These are phyloP conservation scores for Macrostomum cliftonense DNA, from an alignment of 2,888 invertebrate genomes.

Conservation along the genomic window DNA sequence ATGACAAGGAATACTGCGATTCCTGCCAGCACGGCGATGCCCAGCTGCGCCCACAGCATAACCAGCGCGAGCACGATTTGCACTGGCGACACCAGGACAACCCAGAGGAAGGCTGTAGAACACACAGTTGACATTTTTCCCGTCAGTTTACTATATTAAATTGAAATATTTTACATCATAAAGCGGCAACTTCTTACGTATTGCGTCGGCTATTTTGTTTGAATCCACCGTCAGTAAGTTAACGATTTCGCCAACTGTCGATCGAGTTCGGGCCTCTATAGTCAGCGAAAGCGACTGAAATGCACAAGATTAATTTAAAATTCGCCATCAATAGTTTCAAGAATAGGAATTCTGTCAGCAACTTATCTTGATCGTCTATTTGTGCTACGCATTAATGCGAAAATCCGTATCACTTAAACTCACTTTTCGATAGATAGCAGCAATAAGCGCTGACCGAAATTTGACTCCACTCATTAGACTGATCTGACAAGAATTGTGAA, in stretches of 20 bases:
- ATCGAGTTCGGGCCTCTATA: conserved; percentile 22
- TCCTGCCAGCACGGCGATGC: conserved; percentile 63
- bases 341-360: too few relatives aligned
- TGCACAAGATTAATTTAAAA: too few relatives aligned
- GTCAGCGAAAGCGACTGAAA: conserved; percentile 26
- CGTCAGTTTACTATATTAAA: too few relatives aligned
- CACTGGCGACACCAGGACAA: conserved; percentile 28
- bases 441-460: conserved; percentile 23
- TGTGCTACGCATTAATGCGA: too few relatives aligned
- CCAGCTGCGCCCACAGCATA: conserved; percentile 30
- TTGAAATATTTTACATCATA: too few relatives aligned
- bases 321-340: too few relatives aligned
- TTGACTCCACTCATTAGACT: conserved; percentile 23
- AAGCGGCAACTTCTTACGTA: not conserved
- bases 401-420: too few relatives aligned
- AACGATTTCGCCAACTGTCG: conserved; percentile 36
- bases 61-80: conserved; percentile 62
- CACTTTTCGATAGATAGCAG: conserved; percentile 30
- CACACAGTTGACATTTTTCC: too few relatives aligned
- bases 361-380: too few relatives aligned
- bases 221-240: conserved; percentile 25
- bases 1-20: conserved; percentile 70
- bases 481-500: conserved; percentile 19
- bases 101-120: not conserved
- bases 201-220: conserved; percentile 5